Base-by-base conservation (phyloP, 2,888 invertebrate species). In the Acrobasis consociella region DNA sequence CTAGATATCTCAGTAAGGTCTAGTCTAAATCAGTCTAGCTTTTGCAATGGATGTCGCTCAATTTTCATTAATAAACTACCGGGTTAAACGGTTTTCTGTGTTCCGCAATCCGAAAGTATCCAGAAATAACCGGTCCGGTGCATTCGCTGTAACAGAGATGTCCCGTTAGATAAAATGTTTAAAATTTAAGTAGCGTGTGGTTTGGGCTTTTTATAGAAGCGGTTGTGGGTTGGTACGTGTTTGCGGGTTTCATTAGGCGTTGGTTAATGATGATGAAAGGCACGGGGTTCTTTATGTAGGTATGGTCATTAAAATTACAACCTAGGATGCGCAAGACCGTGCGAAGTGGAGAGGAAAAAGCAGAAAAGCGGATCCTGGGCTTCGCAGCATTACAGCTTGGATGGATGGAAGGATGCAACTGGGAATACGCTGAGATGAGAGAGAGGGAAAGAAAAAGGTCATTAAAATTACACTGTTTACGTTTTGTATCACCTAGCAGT, bases 41-140 rank as follows among this genome's bases (percentile, higher is more conserved):
- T 83, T 81, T 82, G 85, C 88, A 88, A 74, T 78, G 80, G 77
- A 84, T 85, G 89, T 86, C 92, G 79, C 86, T 92, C 91, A 91
- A 91, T 91, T 92, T 90, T 91, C 91, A 92, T 91, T 92, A 92
- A 86, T 87, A 85, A 80, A 80, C 83, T 82, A 85, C 80, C 80
- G 66, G 86, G 87, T 87, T 92, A 90, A 92, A 89, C 90, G 91
- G 81, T 86, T 91, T 92, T 85, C 91, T 81, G 85, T 92, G 91
- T 92, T 87, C 76, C 75, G 73, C 67, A 67, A 69, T 77, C 78
- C 81, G 67, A 78, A 86, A 89, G 90, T 90, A 91, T 56, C 56
- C 42, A 46, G 56, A 56, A 56, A 56, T 56, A 74, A 70, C 71
- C 63, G 65, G 69, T 71, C 56, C 50, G 62, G 65, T 81, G 81